Conservation (phyloP, 2,888 invertebrate species). For the Isotomurus palustris region DNA sequence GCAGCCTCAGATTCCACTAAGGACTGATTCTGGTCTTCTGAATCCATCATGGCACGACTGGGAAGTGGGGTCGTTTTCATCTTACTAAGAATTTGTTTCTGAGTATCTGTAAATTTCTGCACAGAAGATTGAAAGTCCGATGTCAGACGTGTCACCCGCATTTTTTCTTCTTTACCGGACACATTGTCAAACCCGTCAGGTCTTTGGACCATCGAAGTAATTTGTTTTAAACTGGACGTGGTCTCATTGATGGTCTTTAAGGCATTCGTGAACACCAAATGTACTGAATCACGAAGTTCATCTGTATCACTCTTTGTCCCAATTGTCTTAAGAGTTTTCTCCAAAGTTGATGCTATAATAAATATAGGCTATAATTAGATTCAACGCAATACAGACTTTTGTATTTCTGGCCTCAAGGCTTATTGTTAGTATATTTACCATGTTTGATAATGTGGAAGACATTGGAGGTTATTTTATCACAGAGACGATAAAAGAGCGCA, state of each 20-base stretch:
- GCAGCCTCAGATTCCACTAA: conserved; percentile 49
- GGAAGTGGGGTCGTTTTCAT: conserved; percentile 41
- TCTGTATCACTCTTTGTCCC: conserved; percentile 71
- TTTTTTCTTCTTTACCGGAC: conserved; percentile 52
- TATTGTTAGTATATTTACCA: conserved; percentile 54
- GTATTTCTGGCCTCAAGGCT: not conserved
- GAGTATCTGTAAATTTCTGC: conserved; percentile 69
- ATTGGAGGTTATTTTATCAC: conserved; percentile 75
- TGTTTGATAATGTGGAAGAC: conserved; percentile 72
- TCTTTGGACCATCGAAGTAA: conserved; percentile 65
- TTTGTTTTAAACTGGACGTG: conserved; percentile 65
- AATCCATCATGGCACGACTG: conserved; percentile 25
- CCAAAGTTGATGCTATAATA: conserved; percentile 52
- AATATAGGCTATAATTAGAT: not conserved
- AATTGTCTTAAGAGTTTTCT: conserved; percentile 67
- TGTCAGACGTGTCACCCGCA: conserved; percentile 77
- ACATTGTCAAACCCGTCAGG: conserved; percentile 67
- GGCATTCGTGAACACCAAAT: conserved; percentile 67
- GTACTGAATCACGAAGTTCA: conserved; percentile 58
- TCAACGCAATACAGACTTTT: not conserved
- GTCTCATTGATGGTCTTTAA: conserved; percentile 70
- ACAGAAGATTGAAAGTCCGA: conserved; percentile 76
- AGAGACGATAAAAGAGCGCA: conserved; percentile 62
- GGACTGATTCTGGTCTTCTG: conserved; percentile 50
- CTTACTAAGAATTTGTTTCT: conserved; percentile 61